phyloP scores from a whole-genome alignment of 1,140 invertebrate species.

The Pseudoatta argentina region DNA sequence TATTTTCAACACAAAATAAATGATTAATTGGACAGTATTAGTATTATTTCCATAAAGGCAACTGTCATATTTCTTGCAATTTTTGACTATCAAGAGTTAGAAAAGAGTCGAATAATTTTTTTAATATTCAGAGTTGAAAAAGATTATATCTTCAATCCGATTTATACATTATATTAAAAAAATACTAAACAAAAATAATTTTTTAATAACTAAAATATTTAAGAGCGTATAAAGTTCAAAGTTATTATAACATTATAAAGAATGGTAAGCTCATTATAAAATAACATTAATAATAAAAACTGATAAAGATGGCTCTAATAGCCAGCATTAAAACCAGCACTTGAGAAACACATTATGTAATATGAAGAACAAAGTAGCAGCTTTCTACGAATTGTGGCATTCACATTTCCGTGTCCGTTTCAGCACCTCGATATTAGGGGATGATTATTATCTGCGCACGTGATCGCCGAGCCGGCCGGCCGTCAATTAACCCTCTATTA shows the following conservation, averaged over 20 bases:
- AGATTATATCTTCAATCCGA: neutral
- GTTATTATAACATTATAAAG: neutral
- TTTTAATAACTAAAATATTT: neutral
- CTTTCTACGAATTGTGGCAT: neutral
- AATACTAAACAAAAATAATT: neutral
- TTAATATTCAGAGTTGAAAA: neutral
- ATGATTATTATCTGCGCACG: conserved; percentile 32
- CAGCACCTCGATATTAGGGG: neutral
- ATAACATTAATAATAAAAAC: conserved; percentile 6
- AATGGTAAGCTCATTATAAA: neutral
- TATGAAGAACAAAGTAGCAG: neutral
- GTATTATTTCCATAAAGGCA: neutral
- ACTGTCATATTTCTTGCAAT: neutral
- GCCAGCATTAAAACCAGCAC: neutral
- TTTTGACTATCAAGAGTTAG: neutral
- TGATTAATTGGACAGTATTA: too few relatives aligned
- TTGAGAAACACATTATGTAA: conserved; percentile 25
- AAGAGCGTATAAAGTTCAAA: neutral
- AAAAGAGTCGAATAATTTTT: neutral
- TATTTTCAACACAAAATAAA: too few relatives aligned
- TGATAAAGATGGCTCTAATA: neutral
- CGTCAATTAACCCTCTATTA: conserved; percentile 1
- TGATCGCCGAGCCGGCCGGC: conserved; percentile 2
- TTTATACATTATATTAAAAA: neutral
- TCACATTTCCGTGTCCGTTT: neutral